phyloP scores from a whole-genome alignment of 2,797 vertebrate species.

The Malacoraja senta region DNA sequence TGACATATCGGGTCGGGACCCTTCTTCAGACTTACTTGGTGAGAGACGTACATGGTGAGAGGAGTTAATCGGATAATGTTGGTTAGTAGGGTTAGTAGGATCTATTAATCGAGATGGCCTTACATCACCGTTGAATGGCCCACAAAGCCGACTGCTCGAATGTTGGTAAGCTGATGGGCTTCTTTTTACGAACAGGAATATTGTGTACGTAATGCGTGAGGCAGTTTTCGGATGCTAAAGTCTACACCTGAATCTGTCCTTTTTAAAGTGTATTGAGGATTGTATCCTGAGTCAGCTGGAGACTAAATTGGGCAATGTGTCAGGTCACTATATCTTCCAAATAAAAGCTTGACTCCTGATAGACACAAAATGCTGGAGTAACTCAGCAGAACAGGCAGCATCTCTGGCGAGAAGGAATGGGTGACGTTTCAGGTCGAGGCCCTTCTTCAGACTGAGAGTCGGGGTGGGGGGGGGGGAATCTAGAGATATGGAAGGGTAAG shows the following conservation, averaged over 20 bases:
- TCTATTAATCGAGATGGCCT: not conserved
- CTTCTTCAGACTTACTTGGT: too few relatives aligned
- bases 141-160: not conserved
- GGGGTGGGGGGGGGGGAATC: too few relatives aligned
- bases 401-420: too few relatives aligned
- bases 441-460: too few relatives aligned
- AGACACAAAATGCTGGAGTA: too few relatives aligned
- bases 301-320: not conserved
- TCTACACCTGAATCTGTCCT: not conserved
- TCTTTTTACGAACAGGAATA: not conserved
- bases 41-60: not conserved
- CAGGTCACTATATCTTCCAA: not conserved
- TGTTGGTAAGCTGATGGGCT: not conserved
- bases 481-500: too few relatives aligned
- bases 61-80: not conserved
- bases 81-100: not conserved
- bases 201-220: not conserved
- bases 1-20: too few relatives aligned
- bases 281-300: not conserved
- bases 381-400: too few relatives aligned
- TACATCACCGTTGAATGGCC: not conserved
- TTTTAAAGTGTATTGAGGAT: not conserved
- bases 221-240: not conserved
- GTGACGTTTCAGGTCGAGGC: too few relatives aligned
- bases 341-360: too few relatives aligned